Conservation (phyloP, 2,797 vertebrate genomes). For the Chrosomus eos region DNA sequence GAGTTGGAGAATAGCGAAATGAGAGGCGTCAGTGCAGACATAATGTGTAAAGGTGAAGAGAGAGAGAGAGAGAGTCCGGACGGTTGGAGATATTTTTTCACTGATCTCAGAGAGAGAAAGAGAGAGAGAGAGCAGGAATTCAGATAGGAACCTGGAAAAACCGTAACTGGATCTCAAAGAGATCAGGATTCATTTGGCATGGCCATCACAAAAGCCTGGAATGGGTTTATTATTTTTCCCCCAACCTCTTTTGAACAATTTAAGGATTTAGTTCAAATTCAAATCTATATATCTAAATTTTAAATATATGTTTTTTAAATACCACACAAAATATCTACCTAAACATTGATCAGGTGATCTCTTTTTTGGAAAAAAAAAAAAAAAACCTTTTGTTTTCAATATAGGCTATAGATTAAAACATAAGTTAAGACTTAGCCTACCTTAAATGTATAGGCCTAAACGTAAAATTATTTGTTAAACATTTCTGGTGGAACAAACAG, state of each 20-base stretch:
- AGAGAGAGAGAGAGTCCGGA: conserved; percentile 45
- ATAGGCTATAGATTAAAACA: too few species aligned
- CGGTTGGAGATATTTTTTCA: conserved; percentile 52
- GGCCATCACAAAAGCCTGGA: conserved; percentile 70
- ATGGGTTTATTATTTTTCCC: background rate
- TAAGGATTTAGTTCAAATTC: background rate
- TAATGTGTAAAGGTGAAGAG: conserved; percentile 46
- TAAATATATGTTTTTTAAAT: too few species aligned
- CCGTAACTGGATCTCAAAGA: conserved; percentile 71
- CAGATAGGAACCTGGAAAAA: conserved; percentile 75
- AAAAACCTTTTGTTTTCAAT: background rate
- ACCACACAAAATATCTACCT: too few species aligned
- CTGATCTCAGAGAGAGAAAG: conserved; percentile 68
- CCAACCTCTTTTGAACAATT: background rate
- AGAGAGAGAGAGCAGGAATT: conserved; percentile 73
- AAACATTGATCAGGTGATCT: background rate
- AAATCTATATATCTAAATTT: too few species aligned
- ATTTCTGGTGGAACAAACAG: background rate
- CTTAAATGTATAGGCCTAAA: background rate
- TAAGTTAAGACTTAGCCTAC: too few species aligned
- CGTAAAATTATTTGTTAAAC: background rate
- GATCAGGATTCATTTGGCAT: conserved; percentile 67
- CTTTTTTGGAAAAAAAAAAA: too few species aligned
- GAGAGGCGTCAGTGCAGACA: conserved; percentile 37
- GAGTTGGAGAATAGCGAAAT: background rate